These are phyloP conservation scores for Tetramorium alpestre DNA, from an alignment of 1,140 invertebrate species.

Conservation along the genomic window DNA sequence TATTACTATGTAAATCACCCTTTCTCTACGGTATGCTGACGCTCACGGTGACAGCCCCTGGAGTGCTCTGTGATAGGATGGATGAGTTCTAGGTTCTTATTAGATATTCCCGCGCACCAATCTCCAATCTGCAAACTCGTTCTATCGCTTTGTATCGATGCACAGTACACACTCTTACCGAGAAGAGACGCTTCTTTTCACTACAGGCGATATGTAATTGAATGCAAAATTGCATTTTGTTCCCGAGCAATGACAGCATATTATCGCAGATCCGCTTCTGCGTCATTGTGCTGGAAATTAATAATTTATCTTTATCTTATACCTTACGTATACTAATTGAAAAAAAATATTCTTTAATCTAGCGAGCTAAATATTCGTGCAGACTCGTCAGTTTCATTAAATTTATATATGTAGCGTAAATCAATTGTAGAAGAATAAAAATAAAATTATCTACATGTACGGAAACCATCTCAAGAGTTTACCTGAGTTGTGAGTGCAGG, in stretches of 20 bases:
- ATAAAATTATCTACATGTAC: not conserved
- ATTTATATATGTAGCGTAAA: not conserved
- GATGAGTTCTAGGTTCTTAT: conserved; percentile 83
- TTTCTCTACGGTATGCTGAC: conserved; percentile 78
- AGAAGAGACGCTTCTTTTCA: conserved; percentile 24
- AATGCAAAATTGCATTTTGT: conserved; percentile 66
- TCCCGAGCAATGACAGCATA: not conserved
- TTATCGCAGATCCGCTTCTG: conserved; percentile 16
- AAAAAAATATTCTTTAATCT: not conserved
- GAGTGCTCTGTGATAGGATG: conserved; percentile 80
- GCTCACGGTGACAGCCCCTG: conserved; percentile 84
- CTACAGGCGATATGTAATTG: conserved; percentile 67
- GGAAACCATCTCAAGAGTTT: conserved; percentile 31
- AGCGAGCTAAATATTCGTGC: no score
- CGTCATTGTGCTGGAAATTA: not conserved
- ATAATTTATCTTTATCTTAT: not conserved
- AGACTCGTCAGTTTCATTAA: not conserved
- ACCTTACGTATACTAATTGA: not conserved
- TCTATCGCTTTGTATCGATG: conserved; percentile 74
- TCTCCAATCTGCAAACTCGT: conserved; percentile 70
- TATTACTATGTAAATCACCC: conserved; percentile 85
- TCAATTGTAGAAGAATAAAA: not conserved
- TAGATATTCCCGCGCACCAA: conserved; percentile 80
- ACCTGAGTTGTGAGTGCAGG: not conserved
- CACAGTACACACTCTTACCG: conserved; percentile 72